A percentile compares a stretch with the other conserved stretches of the same genome.
Evolutionary conservation across 2,113 vertebrate species (phyloP).

Genomic region (Sinocyclocheilus maitianheensis): DNA sequence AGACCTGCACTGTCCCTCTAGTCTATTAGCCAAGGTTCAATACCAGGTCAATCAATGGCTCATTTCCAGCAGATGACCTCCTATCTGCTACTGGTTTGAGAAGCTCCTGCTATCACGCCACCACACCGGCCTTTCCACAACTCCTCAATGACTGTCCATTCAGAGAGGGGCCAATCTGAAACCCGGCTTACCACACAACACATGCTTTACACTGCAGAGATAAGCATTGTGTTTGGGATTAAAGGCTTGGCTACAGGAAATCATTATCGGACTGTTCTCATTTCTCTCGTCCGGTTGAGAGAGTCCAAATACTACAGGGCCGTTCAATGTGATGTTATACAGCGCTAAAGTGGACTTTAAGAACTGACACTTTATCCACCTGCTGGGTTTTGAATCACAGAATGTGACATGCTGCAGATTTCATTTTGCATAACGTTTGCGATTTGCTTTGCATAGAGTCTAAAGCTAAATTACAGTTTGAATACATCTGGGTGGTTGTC

Average conservation of each 20-base stretch:
- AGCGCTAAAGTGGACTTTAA: background rate
- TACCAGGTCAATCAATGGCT: slow-evolving; percentile 77
- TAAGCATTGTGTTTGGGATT: slow-evolving; percentile 41
- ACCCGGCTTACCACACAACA: slow-evolving; percentile 27
- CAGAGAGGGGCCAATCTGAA: slow-evolving; percentile 23
- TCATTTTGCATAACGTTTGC: slow-evolving; percentile 51
- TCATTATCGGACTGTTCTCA: slow-evolving; percentile 30
- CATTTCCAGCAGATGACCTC: slow-evolving; percentile 60
- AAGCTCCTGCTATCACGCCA: slow-evolving; percentile 56
- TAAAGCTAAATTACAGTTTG: slow-evolving; percentile 3
- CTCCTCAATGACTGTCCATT: slow-evolving; percentile 51
- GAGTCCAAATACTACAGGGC: background rate
- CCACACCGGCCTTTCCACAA: slow-evolving; percentile 41
- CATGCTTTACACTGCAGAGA: slow-evolving; percentile 32
- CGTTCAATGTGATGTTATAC: slow-evolving; percentile 2
- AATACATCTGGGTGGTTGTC: background rate
- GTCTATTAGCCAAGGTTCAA: slow-evolving; percentile 80
- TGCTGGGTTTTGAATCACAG: slow-evolving; percentile 53
- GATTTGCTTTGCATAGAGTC: slow-evolving; percentile 25
- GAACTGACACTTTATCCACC: slow-evolving; percentile 3
- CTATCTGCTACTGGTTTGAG: slow-evolving; percentile 62
- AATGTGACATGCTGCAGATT: slow-evolving; percentile 31
- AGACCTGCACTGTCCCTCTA: slow-evolving; percentile 75
- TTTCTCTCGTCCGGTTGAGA: background rate
- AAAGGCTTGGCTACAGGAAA: slow-evolving; percentile 8